Evolutionary conservation across 2,888 invertebrate genomes (phyloP).

Genomic region (Melinopterus prodromus): DNA sequence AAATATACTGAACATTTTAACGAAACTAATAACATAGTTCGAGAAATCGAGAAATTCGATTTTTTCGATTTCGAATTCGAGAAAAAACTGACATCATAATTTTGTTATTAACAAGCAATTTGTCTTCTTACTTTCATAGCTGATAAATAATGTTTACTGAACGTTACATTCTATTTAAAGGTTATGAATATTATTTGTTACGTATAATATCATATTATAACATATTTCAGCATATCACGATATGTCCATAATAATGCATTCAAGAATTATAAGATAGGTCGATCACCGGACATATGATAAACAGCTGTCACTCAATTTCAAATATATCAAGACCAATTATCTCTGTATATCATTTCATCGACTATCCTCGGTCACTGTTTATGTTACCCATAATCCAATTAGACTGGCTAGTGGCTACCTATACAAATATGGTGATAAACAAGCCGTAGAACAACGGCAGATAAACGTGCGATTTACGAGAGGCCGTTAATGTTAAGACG

Average conservation of each 20-base stretch:
- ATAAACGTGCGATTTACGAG: neutral
- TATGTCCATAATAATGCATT: neutral
- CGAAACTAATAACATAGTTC: no score
- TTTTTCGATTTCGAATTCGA: no score
- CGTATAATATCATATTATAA: no score
- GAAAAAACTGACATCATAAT: no score
- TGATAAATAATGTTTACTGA: no score
- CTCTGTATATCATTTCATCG: neutral
- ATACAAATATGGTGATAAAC: neutral
- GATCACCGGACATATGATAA: neutral
- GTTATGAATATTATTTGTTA: no score
- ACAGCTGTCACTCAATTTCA: neutral
- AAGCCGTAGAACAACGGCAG: neutral
- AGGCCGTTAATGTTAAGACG: neutral
- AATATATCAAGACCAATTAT: neutral
- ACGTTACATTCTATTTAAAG: no score
- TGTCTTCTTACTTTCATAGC: no score
- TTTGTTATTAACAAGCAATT: no score
- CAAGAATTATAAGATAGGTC: neutral
- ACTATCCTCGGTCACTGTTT: neutral
- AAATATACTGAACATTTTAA: no score
- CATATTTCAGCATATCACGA: no score
- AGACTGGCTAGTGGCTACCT: neutral
- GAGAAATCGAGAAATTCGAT: no score
- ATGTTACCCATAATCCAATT: neutral